These are phyloP conservation scores for Hippoglossus stenolepis DNA, from an alignment of 2,113 vertebrate genomes.

Conservation along the genomic window DNA sequence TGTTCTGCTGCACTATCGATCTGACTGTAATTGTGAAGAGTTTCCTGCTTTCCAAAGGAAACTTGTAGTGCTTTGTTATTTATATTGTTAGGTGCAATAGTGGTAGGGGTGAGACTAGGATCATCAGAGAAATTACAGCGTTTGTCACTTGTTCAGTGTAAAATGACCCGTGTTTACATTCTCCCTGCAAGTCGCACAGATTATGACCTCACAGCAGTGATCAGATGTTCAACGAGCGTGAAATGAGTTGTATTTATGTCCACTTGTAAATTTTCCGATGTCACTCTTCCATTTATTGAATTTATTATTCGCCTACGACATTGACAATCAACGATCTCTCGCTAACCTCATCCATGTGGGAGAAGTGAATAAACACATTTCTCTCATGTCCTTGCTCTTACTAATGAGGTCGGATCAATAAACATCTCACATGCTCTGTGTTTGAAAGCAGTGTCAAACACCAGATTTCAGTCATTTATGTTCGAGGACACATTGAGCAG, in stretches of 20 bases:
- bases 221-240: too few relatives aligned
- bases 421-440: background rate
- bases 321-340: background rate
- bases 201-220: too few relatives aligned
- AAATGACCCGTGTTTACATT: background rate
- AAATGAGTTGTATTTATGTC: too few relatives aligned
- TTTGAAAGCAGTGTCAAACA: background rate
- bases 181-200: too few relatives aligned
- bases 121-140: background rate
- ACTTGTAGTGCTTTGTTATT: background rate
- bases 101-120: background rate
- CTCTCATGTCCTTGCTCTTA: background rate
- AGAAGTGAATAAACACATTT: background rate
- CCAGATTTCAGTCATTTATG: background rate
- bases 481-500: constrained; percentile 4
- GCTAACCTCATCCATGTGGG: background rate
- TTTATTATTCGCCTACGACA: background rate
- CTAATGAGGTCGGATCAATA: background rate
- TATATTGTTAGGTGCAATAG: background rate
- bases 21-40: constrained; percentile 12
- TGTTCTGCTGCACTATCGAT: background rate
- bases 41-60: constrained; percentile 21
- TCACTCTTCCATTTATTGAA: too few relatives aligned
- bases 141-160: background rate
- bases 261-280: too few relatives aligned